Conservation (phyloP, 1,140 invertebrate genomes). For the Calephelis nemesis region DNA sequence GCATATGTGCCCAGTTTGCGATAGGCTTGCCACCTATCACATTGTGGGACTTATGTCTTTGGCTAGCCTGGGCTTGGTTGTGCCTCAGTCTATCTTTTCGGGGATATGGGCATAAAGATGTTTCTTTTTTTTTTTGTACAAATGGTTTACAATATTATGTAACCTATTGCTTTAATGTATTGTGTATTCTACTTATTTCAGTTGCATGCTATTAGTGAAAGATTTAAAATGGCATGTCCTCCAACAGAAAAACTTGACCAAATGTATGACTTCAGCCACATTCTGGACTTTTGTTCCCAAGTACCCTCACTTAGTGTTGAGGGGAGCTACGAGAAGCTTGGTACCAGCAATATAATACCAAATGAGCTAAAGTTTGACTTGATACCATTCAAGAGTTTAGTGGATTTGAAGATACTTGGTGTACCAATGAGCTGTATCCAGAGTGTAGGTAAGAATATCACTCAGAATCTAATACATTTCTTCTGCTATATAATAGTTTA, state of each 20-base stretch:
- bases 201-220: conserved; percentile 92
- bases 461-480: too few species aligned
- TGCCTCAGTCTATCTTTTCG: too few species aligned
- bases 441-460: conserved; percentile 76
- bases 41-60: too few species aligned
- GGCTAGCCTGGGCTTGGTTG: too few species aligned
- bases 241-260: conserved; percentile 83
- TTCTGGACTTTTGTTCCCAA: conserved; percentile 92
- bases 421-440: conserved; percentile 84
- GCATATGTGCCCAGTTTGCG: too few species aligned
- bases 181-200: conserved; percentile 70
- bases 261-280: conserved; percentile 91
- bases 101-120: too few species aligned
- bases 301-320: conserved; percentile 84
- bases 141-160: neutral
- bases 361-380: conserved; percentile 90
- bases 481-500: too few species aligned
- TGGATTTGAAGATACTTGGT: conserved; percentile 81
- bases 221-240: conserved; percentile 92
- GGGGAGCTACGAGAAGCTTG: conserved; percentile 82
- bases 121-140: too few species aligned
- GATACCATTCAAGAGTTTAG: conserved; percentile 87
- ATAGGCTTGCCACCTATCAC: too few species aligned
- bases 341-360: conserved; percentile 90
- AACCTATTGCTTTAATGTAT: conserved; percentile 20